Conservation (phyloP, 2,888 invertebrate genomes). For the Eilema caniola region DNA sequence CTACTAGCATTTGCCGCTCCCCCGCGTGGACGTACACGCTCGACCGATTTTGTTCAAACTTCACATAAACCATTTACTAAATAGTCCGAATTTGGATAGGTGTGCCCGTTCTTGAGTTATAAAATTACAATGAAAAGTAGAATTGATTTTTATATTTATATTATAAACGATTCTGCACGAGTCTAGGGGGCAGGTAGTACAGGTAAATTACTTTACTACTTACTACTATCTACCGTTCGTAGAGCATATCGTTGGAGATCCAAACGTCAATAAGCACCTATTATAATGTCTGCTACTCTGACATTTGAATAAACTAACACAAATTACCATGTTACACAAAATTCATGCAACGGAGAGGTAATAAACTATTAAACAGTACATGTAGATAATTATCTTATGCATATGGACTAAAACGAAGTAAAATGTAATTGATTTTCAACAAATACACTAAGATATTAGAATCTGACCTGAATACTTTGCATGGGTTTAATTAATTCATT, state of each 20-base stretch:
- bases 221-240: slow-evolving; percentile 25
- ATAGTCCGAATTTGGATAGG: too few species aligned
- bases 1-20: too few species aligned
- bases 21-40: too few species aligned
- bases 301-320: slow-evolving; percentile 67
- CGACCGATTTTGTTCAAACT: too few species aligned
- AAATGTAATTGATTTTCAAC: slow-evolving; percentile 25
- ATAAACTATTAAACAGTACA: slow-evolving; percentile 25
- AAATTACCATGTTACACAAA: slow-evolving; percentile 54
- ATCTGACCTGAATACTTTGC: slow-evolving; percentile 40
- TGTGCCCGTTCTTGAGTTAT: too few species aligned
- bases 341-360: slow-evolving; percentile 44
- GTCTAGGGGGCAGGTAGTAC: slow-evolving; percentile 34
- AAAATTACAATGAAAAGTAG: too few species aligned
- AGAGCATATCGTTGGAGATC: slow-evolving; percentile 25
- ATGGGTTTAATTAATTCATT: slow-evolving; percentile 36
- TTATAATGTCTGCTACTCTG: slow-evolving; percentile 57
- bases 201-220: slow-evolving; percentile 41
- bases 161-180: too few species aligned
- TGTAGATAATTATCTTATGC: slow-evolving; percentile 32
- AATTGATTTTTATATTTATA: too few species aligned
- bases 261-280: slow-evolving; percentile 49
- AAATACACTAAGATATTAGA: slow-evolving; percentile 28
- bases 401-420: slow-evolving; percentile 12
- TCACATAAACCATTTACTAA: too few species aligned